phyloP scores from a whole-genome alignment of 2,888 invertebrate genomes.

The Emmelina monodactyla region DNA sequence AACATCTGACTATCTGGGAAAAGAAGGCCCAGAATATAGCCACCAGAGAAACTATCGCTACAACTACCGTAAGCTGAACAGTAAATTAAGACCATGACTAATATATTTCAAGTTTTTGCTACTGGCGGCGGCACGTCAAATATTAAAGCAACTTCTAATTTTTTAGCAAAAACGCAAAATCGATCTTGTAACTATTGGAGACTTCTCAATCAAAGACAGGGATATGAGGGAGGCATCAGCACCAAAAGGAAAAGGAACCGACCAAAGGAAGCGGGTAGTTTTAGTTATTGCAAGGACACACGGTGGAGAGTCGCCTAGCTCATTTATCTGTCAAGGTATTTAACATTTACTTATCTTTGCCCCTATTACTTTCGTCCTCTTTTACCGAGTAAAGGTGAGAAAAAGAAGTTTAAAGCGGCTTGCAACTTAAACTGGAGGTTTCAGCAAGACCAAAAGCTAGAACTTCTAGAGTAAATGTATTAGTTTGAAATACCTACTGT shows the following conservation, averaged over 20 bases:
- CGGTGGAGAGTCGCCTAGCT: slow-evolving; percentile 94
- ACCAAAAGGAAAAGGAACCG: slow-evolving; percentile 60
- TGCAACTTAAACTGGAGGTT: too few relatives aligned
- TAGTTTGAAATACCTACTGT: too few relatives aligned
- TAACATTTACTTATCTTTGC: too few relatives aligned
- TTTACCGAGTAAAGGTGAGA: too few relatives aligned
- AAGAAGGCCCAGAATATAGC: slow-evolving; percentile 73
- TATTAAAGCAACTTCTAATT: slow-evolving; percentile 6
- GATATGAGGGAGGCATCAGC: slow-evolving; percentile 24
- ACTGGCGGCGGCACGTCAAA: neutral
- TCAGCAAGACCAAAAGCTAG: too few relatives aligned
- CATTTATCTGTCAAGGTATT: slow-evolving; percentile 90
- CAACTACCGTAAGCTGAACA: slow-evolving; percentile 62
- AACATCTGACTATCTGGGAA: slow-evolving; percentile 75
- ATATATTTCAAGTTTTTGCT: neutral
- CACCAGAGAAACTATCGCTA: slow-evolving; percentile 74
- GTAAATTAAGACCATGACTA: neutral
- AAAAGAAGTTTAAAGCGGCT: too few relatives aligned
- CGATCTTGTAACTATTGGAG: slow-evolving; percentile 85
- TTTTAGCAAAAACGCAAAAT: slow-evolving; percentile 89
- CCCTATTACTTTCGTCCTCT: too few relatives aligned
- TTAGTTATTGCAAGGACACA: slow-evolving; percentile 89
- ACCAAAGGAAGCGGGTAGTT: slow-evolving; percentile 67
- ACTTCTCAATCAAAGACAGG: slow-evolving; percentile 42
- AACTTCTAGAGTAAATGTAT: too few relatives aligned